phyloP scores from a whole-genome alignment of 1,140 invertebrate genomes.

The Tyrophagus putrescentiae region DNA sequence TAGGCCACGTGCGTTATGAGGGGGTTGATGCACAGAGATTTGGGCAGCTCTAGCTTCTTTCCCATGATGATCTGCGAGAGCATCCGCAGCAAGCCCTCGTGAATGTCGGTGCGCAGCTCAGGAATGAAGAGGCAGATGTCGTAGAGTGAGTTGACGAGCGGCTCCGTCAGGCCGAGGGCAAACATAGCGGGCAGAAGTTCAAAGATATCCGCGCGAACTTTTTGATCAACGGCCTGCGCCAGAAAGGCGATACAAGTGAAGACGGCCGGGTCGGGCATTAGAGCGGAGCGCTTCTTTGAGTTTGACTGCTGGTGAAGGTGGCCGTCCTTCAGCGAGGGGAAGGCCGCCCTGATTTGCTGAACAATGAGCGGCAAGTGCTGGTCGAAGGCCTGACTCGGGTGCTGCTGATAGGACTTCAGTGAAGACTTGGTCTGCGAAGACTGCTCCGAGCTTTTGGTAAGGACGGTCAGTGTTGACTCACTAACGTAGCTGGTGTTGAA shows the following conservation, averaged over 20 bases:
- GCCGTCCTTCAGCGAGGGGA: slow-evolving; percentile 52
- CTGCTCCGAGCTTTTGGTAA: no score
- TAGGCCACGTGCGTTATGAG: background rate
- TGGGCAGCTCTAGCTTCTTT: slow-evolving; percentile 34
- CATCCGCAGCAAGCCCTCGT: slow-evolving; percentile 74
- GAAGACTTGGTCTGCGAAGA: background rate
- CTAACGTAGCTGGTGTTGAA: no score
- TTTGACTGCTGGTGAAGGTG: background rate
- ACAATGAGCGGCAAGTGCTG: slow-evolving; percentile 66
- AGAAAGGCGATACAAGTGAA: slow-evolving; percentile 89
- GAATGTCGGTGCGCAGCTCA: slow-evolving; percentile 69
- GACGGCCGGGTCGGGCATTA: slow-evolving; percentile 59
- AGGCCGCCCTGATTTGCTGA: slow-evolving; percentile 59
- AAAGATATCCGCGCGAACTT: slow-evolving; percentile 54
- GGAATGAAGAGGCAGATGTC: slow-evolving; percentile 79
- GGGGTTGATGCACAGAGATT: background rate
- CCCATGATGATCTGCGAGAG: slow-evolving; percentile 76
- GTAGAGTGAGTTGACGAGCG: slow-evolving; percentile 72
- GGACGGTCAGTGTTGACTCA: no score
- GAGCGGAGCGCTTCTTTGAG: slow-evolving; percentile 22
- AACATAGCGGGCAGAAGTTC: slow-evolving; percentile 73
- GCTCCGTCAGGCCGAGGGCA: slow-evolving; percentile 65
- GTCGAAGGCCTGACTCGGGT: slow-evolving; percentile 38
- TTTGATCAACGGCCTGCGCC: slow-evolving; percentile 61
- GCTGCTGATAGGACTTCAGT: background rate